Percentiles rank a stretch among this genome's conserved stretches.
These are phyloP conservation scores for Littorina saxatilis DNA, from an alignment of 1,140 invertebrate genomes.

Conservation along the genomic window DNA sequence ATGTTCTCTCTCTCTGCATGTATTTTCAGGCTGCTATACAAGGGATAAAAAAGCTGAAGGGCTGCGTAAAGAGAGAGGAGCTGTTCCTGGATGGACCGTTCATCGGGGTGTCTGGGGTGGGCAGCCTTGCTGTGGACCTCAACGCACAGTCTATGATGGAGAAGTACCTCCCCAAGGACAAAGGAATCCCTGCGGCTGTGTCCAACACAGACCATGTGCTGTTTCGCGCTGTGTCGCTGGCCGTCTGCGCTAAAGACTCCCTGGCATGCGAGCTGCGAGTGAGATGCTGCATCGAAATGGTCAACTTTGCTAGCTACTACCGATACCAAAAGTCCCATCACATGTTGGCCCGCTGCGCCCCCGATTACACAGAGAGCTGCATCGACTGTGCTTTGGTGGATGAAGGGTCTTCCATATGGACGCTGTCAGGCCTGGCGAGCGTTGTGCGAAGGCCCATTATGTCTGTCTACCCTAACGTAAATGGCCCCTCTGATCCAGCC, in stretches of 20 bases:
- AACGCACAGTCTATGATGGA: not conserved
- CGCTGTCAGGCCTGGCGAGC: constrained; percentile 19
- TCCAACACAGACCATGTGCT: constrained; percentile 43
- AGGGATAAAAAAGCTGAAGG: constrained; percentile 1
- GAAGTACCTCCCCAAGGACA: not conserved
- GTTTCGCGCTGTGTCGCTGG: constrained; percentile 43
- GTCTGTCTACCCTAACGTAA: constrained; percentile 18
- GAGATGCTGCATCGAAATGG: constrained; percentile 47
- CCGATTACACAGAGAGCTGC: constrained; percentile 31
- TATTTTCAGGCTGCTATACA: constrained; percentile 30
- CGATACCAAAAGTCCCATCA: constrained; percentile 20
- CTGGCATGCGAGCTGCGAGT: constrained; percentile 40
- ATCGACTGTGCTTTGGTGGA: constrained; percentile 23
- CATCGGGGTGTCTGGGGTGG: constrained; percentile 9
- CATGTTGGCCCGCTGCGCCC: not conserved
- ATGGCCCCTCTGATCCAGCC: constrained; percentile 13
- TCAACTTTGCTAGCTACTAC: constrained; percentile 15
- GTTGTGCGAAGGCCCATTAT: constrained; percentile 20
- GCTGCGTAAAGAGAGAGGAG: constrained; percentile 23
- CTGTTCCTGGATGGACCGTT: constrained; percentile 28
- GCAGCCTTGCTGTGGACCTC: constrained; percentile 30
- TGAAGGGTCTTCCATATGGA: constrained; percentile 29
- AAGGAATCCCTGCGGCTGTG: constrained; percentile 23
- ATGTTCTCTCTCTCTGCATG: too few relatives aligned
- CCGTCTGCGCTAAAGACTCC: constrained; percentile 38